Conservation (phyloP, 2,797 vertebrate species). For the Chelonia mydas region DNA sequence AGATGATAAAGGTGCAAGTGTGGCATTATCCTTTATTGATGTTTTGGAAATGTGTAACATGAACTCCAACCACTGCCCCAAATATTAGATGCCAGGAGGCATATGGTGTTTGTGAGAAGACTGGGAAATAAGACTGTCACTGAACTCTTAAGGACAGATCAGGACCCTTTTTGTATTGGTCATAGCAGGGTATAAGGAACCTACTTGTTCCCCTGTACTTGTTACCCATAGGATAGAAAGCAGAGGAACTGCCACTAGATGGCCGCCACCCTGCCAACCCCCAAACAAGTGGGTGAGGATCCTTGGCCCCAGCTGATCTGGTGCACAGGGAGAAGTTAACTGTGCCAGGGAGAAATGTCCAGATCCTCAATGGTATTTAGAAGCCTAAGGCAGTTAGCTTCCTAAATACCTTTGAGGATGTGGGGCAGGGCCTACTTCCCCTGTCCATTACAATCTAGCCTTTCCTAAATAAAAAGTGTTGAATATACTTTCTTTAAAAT, state of each 20-base stretch:
- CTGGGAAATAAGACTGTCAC: constrained; percentile 36
- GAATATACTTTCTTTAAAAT: constrained; percentile 15
- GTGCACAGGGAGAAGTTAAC: too few relatives aligned
- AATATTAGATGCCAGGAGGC: background rate
- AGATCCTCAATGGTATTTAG: too few relatives aligned
- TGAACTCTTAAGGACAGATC: constrained; percentile 14
- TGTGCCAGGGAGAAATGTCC: too few relatives aligned
- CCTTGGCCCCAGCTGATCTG: background rate
- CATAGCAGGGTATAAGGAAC: background rate
- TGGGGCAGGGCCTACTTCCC: too few relatives aligned
- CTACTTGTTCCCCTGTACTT: background rate
- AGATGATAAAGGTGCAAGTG: background rate
- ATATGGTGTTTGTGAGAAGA: background rate
- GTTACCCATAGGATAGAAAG: background rate
- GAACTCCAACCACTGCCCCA: background rate
- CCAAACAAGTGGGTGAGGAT: background rate
- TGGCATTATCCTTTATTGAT: background rate
- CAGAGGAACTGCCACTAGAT: background rate
- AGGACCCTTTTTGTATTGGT: background rate
- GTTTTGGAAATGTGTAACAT: background rate
- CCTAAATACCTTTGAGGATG: too few relatives aligned
- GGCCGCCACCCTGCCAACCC: background rate
- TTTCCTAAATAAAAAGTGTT: background rate
- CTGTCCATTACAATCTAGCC: too few relatives aligned
- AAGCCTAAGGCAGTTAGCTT: too few relatives aligned